Conservation (phyloP, 2,888 invertebrate genomes). For the Papilio elwesi region DNA sequence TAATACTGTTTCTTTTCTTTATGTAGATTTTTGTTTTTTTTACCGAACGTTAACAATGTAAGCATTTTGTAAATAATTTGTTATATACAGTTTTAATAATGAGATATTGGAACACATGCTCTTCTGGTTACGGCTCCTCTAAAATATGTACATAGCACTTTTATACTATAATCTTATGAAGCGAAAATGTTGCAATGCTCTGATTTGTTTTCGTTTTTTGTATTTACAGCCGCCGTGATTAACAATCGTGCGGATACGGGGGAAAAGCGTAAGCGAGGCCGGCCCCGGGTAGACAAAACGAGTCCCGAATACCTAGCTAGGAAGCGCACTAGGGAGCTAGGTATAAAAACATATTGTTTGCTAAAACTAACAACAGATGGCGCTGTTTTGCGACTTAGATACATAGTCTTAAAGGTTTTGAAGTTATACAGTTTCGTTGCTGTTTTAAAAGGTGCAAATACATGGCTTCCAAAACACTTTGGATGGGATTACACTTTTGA, state of each 20-base stretch:
- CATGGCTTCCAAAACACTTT: too few species aligned
- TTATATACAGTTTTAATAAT: too few species aligned
- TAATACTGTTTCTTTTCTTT: too few species aligned
- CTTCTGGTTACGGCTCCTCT: too few species aligned
- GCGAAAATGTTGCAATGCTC: not conserved
- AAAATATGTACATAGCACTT: too few species aligned
- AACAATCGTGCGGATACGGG: slow-evolving; percentile 61
- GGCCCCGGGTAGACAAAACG: slow-evolving; percentile 75
- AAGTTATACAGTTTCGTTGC: not conserved
- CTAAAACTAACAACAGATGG: not conserved
- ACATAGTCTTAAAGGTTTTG: not conserved
- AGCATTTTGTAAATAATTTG: too few species aligned
- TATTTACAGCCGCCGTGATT: slow-evolving; percentile 65
- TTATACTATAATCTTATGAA: not conserved
- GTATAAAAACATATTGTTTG: slow-evolving; percentile 42
- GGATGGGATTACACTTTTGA: too few species aligned
- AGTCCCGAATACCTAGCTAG: slow-evolving; percentile 75
- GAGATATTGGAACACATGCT: too few species aligned
- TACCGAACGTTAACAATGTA: too few species aligned
- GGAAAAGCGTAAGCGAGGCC: slow-evolving; percentile 72
- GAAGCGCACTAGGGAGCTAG: slow-evolving; percentile 69
- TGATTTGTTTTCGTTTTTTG: slow-evolving; percentile 17
- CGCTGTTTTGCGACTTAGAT: not conserved
- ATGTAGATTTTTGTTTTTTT: too few species aligned
- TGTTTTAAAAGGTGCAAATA: not conserved